Evolutionary conservation across 2,113 vertebrate genomes (phyloP), one percentile per base, ranked within the genome.

Genomic region (Herpetotheres cachinnans): DNA sequence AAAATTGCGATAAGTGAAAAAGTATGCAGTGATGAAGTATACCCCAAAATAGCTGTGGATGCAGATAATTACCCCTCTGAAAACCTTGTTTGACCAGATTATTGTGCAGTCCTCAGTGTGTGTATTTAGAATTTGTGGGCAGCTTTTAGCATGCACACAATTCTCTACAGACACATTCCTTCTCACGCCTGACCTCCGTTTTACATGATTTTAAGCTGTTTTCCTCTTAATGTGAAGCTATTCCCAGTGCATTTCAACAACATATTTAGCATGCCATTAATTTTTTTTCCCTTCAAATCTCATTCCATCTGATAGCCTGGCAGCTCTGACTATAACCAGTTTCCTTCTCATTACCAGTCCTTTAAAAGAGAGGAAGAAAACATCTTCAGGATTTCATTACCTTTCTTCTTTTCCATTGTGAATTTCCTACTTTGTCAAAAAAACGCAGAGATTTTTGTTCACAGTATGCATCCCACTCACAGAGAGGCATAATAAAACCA

Each of bases 221-320:
- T 97, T 92, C 89, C 79, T 96, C 94, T 74, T 88, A 95, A 97
- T 66, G 20, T 71, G 86, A 93, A 67, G 50, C 32, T 83, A 93
- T 93, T 86, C 91, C 89, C 93, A 95, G 70, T 96, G 93, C 82
- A 94, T 88, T 93, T 90, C 69, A 82, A 69, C 49, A 93, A 86
- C 62, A 82, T 93, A 95, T 93, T 96, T 96, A 97, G 91, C 95
- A 96, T 78, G 61, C 65, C 94, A 95, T 97, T 95, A 93, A 71
- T 95, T 92, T 93, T 81, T 94, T 93, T 76, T 82, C 55, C 69
- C 44, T 80, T 95, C 87, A 91, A 81, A 92, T 94, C 67, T 97
- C 89, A 87, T 97, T 97, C 86, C 94, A 77, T 96, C 92, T 87
- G 95, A 94, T 77, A 96, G 69, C 66, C 77, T 95, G 89, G 94